phyloP scores from a whole-genome alignment of 37 sponge, comb jelly and placozoan genomes.

The Halichondria panicea region DNA sequence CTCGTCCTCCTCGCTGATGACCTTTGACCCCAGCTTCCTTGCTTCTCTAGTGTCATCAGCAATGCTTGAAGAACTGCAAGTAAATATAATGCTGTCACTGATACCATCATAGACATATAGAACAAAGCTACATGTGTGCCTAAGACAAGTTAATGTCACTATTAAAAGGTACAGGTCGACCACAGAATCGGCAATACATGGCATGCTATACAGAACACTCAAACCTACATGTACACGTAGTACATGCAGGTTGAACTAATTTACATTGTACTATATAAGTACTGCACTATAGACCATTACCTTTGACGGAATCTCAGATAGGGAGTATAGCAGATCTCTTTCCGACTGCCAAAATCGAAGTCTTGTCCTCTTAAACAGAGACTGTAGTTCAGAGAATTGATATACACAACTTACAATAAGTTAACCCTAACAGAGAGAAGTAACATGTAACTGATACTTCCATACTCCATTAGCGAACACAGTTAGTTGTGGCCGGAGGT shows the following conservation, averaged over 20 bases:
- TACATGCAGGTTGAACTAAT: no score
- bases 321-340: slow-evolving; percentile 57
- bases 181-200: background rate
- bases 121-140: background rate
- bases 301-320: slow-evolving; percentile 64
- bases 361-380: slow-evolving; percentile 59
- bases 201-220: background rate
- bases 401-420: background rate
- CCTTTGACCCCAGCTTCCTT: slow-evolving; percentile 14
- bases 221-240: background rate
- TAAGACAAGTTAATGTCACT: background rate
- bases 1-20: background rate
- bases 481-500: background rate
- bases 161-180: background rate
- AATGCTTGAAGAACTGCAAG: slow-evolving; percentile 7
- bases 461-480: background rate
- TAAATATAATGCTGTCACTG: background rate
- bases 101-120: background rate
- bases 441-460: background rate
- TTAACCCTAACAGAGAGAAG: background rate
- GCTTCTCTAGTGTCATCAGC: slow-evolving; percentile 49
- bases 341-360: slow-evolving; percentile 22
- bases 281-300: no score
- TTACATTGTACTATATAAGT: no score
- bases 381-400: slow-evolving; percentile 14